Evolutionary conservation across 2,113 vertebrate genomes (phyloP).

Genomic region (Thalassarche chlororhynchos): DNA sequence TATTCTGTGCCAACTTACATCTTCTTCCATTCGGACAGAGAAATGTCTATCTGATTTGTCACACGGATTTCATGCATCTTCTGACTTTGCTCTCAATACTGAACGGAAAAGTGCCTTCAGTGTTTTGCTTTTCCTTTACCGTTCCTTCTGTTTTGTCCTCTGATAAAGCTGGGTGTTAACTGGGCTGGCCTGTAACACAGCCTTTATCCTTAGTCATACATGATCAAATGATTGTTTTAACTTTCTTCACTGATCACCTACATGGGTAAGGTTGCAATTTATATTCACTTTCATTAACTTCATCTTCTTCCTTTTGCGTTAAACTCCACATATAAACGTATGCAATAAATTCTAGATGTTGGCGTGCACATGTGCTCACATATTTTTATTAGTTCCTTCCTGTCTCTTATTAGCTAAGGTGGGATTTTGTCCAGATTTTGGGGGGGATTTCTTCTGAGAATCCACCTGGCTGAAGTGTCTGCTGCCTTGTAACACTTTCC

Average conservation of each 20-base stretch:
- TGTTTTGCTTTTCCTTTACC: background rate
- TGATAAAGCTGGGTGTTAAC: background rate
- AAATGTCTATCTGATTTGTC: background rate
- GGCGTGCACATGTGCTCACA: rapidly evolving
- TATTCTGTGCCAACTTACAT: background rate
- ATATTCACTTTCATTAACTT: background rate
- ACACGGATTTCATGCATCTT: background rate
- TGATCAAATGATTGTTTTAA: background rate
- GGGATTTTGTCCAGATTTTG: background rate
- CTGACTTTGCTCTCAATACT: background rate
- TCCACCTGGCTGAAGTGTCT: background rate
- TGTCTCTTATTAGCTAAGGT: background rate
- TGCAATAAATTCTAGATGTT: background rate
- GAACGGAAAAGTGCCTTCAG: background rate
- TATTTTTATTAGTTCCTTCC: background rate
- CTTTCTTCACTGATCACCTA: background rate
- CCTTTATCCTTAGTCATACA: rapidly evolving
- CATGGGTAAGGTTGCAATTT: background rate
- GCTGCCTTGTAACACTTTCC: background rate
- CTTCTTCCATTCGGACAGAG: background rate
- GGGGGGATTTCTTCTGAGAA: background rate
- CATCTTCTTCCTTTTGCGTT: rapidly evolving
- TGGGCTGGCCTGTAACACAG: background rate
- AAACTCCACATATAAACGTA: background rate
- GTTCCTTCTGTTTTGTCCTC: background rate